Percentiles rank a stretch among this genome's conserved stretches.
phyloP scores from a whole-genome alignment of 2,888 invertebrate species.

The Fabriciana adippe region DNA sequence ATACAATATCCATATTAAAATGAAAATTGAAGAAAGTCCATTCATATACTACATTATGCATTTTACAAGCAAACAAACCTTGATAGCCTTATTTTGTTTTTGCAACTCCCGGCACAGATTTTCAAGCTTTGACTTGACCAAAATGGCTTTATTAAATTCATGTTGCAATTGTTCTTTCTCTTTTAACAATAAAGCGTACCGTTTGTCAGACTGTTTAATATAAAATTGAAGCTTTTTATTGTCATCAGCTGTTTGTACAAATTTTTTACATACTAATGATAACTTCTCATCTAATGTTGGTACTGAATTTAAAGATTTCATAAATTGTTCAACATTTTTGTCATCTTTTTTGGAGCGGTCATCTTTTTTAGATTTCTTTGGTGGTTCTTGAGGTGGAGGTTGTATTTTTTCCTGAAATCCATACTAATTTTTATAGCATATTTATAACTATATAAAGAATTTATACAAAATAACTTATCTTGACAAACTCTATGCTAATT shows the following conservation, averaged over 20 bases:
- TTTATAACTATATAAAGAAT: not conserved
- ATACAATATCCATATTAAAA: too few relatives aligned
- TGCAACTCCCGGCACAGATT: constrained; percentile 96
- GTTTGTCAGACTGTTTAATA: constrained; percentile 84
- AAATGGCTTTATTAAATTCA: constrained; percentile 91
- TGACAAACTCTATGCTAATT: too few relatives aligned
- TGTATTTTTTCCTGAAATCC: constrained; percentile 54
- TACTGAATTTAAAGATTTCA: constrained; percentile 82
- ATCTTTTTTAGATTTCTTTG: constrained; percentile 70
- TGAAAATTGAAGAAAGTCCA: too few relatives aligned
- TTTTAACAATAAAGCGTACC: constrained; percentile 82
- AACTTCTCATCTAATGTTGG: constrained; percentile 86
- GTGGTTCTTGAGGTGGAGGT: constrained; percentile 49
- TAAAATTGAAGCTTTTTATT: constrained; percentile 83
- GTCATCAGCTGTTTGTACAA: constrained; percentile 88
- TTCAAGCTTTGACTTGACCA: constrained; percentile 92
- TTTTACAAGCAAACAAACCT: constrained; percentile 75
- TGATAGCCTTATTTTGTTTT: constrained; percentile 94
- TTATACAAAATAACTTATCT: not conserved
- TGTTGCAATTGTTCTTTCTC: constrained; percentile 92
- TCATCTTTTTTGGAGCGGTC: constrained; percentile 78
- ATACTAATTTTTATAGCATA: not conserved
- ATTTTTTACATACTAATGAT: constrained; percentile 87
- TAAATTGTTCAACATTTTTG: constrained; percentile 85
- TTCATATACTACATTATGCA: too few relatives aligned